A percentile compares a stretch with the other conserved stretches of the same genome.
These are phyloP conservation scores for Entomobrya multifasciata DNA, from an alignment of 2,888 invertebrate species.

Conservation along the genomic window DNA sequence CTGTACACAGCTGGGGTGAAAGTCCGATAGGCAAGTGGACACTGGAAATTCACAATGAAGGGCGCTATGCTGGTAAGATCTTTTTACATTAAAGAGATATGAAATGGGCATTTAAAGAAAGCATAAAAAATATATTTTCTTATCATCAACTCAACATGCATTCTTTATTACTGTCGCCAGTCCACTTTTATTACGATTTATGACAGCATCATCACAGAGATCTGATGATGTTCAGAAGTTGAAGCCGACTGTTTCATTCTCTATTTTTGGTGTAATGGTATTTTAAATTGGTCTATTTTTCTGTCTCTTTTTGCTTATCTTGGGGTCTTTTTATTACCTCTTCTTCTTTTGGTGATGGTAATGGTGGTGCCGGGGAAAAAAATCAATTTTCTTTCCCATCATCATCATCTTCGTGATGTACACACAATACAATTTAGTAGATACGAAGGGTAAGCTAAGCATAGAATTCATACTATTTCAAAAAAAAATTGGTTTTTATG, in stretches of 20 bases:
- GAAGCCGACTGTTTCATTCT: no score
- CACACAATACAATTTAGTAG: slow-evolving; percentile 36
- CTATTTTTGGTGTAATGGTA: background rate
- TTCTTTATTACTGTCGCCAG: background rate
- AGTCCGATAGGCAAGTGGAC: slow-evolving; percentile 90
- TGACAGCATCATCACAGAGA: no score
- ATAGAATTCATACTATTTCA: background rate
- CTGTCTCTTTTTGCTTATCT: slow-evolving; percentile 55
- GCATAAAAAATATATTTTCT: background rate
- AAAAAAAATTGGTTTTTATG: slow-evolving; percentile 14
- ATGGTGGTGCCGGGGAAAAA: slow-evolving; percentile 12
- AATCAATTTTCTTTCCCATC: slow-evolving; percentile 47
- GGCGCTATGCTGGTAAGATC: slow-evolving; percentile 90
- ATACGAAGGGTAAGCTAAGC: slow-evolving; percentile 68
- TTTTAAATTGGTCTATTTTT: slow-evolving; percentile 34
- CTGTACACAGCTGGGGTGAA: slow-evolving; percentile 82
- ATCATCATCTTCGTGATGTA: background rate
- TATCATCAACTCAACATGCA: slow-evolving; percentile 16
- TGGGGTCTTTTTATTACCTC: slow-evolving; percentile 6
- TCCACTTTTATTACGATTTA: slow-evolving; percentile 13
- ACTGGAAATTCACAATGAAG: slow-evolving; percentile 97
- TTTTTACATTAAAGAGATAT: background rate
- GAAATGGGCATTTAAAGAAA: no score
- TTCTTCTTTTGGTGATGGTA: slow-evolving; percentile 34
- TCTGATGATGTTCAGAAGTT: no score